These are phyloP conservation scores for Willowsia nigromaculata DNA, from an alignment of 2,888 invertebrate species.

Conservation along the genomic window DNA sequence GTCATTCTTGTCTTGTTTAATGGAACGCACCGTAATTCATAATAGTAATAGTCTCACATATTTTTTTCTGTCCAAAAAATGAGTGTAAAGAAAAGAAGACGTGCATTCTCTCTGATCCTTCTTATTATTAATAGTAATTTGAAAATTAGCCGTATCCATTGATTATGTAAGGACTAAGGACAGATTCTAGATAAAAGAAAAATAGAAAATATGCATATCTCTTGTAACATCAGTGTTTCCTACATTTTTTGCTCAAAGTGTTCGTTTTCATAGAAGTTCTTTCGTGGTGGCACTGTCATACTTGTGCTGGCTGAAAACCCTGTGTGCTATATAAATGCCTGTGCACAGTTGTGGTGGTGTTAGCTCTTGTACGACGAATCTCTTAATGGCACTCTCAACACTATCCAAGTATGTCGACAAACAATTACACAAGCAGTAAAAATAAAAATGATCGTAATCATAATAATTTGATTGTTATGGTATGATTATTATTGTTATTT, in stretches of 20 bases:
- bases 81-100: neutral
- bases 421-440: slow-evolving; percentile 61
- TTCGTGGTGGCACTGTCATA: neutral
- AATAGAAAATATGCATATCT: slow-evolving; percentile 51
- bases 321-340: neutral
- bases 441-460: slow-evolving; percentile 67
- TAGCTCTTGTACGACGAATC: slow-evolving; percentile 7
- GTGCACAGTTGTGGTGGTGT: neutral
- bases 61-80: slow-evolving; percentile 47
- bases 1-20: slow-evolving; percentile 57
- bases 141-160: slow-evolving; percentile 62
- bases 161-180: slow-evolving; percentile 53
- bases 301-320: neutral
- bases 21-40: slow-evolving; percentile 58
- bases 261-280: neutral
- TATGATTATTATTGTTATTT: slow-evolving; percentile 53
- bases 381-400: slow-evolving; percentile 31
- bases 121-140: slow-evolving; percentile 51
- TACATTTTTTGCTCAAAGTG: neutral
- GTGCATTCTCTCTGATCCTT: slow-evolving; percentile 26
- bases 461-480: slow-evolving; percentile 62
- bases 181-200: slow-evolving; percentile 22
- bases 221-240: slow-evolving; percentile 10
- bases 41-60: slow-evolving; percentile 29
- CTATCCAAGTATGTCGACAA: slow-evolving; percentile 65